Base-by-base conservation (phyloP, 2,797 vertebrate genomes). In the Hippocampus kuda region DNA sequence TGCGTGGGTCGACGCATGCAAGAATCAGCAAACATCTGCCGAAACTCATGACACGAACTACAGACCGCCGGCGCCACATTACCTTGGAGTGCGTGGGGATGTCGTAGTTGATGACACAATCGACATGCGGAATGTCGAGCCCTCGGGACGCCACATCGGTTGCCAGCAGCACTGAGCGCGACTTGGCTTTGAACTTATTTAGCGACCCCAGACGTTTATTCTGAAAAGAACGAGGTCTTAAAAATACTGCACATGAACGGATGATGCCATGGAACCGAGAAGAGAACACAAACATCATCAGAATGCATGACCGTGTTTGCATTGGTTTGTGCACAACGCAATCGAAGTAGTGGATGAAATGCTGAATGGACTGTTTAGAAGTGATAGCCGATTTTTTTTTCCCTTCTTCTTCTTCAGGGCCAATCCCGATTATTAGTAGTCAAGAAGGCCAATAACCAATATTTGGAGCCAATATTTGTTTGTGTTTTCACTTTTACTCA, bases 51-150 rank as follows among this genome's bases (percentile, higher is more conserved):
- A 61, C 30, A 6, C 61, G 24, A 11, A 48, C 65, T 2, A 8
- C 8, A 22, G 30, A 38, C 20, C 41, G 27, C n/a, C n/a, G 11
- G 67, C 69, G 4, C 9, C 1, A 0, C 11, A 0, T 61, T 80
- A 98, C 97, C 94, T 99, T 99, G 8, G 97, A 99, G 81, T 99
- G 97, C 0, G 95, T 98, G 70, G 97, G 97, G 86, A 98, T 98
- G 89, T 99, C 97, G 27, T 98, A 97, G 89, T 98, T 99, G 78
- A 99, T 94, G 75, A 99, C 96, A 0, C 97, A 97, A 86, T 98
- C 97, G 0, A 99, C 95, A 0, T 98, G 97, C 24, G 97, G 96
- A 66, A 99, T 99, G 83, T 99, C 96, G 75, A 99, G 85, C 1
- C 97, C 96, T 76, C 96, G 91, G 79, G 97, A 99, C 2, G 97